These are phyloP conservation scores for Ectropis crepuscularia DNA, from an alignment of 2,888 invertebrate species.

Conservation along the genomic window DNA sequence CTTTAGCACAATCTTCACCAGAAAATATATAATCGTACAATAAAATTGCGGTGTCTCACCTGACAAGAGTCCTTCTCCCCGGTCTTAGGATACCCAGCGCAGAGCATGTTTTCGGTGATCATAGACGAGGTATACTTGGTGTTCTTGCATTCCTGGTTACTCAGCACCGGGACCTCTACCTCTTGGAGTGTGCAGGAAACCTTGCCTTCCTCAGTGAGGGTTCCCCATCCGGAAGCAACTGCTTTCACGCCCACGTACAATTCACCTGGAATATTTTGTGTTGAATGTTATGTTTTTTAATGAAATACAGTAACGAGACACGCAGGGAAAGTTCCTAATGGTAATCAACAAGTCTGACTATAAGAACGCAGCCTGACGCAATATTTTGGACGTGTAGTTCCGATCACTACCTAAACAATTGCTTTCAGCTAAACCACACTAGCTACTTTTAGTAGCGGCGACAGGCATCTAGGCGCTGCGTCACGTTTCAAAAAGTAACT, in stretches of 20 bases:
- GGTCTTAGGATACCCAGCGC: slow-evolving; percentile 89
- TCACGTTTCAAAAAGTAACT: too few species aligned
- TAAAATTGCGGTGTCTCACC: slow-evolving; percentile 70
- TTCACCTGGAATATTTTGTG: slow-evolving; percentile 74
- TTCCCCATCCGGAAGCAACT: slow-evolving; percentile 94
- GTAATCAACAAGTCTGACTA: too few species aligned
- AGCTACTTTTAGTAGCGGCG: too few species aligned
- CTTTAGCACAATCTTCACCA: neutral
- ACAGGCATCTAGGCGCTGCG: too few species aligned
- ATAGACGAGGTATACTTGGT: slow-evolving; percentile 93
- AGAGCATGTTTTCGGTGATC: slow-evolving; percentile 96
- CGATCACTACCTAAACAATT: too few species aligned
- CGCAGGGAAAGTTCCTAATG: too few species aligned
- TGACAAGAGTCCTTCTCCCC: slow-evolving; percentile 93
- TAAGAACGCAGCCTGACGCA: too few species aligned
- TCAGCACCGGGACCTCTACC: slow-evolving; percentile 90
- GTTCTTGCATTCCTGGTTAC: slow-evolving; percentile 88
- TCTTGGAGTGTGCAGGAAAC: slow-evolving; percentile 93
- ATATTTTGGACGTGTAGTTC: too few species aligned
- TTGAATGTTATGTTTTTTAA: neutral
- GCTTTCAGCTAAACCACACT: too few species aligned
- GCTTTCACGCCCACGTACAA: slow-evolving; percentile 90
- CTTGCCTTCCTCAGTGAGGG: slow-evolving; percentile 92
- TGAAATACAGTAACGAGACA: neutral
- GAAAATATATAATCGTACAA: neutral